Conservation (phyloP, 2,888 invertebrate genomes). For the Microctonus aethiopoides region DNA sequence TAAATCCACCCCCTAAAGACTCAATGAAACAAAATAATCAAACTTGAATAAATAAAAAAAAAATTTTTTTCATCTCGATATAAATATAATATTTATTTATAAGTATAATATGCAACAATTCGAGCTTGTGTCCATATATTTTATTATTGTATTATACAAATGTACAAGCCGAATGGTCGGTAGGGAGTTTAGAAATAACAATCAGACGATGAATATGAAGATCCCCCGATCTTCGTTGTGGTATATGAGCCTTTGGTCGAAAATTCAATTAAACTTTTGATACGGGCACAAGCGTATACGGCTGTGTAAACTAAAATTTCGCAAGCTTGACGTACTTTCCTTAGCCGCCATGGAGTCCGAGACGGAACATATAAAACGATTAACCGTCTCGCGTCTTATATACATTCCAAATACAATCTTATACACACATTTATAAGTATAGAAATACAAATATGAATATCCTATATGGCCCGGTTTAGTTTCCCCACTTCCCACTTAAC, state of each 20-base stretch:
- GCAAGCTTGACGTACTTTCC: slow-evolving; percentile 65
- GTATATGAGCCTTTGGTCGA: slow-evolving; percentile 53
- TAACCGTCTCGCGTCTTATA: slow-evolving; percentile 43
- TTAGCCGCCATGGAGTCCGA: slow-evolving; percentile 45
- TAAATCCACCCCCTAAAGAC: no score
- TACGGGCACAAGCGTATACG: slow-evolving; percentile 60
- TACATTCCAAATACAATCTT: slow-evolving; percentile 26
- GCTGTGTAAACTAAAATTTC: slow-evolving; percentile 68
- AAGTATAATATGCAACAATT: no score
- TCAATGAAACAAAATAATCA: no score
- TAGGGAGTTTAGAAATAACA: slow-evolving; percentile 37
- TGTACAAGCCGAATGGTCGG: slow-evolving; percentile 8
- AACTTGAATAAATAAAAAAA: no score
- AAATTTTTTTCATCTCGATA: no score
- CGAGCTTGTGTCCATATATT: no score
- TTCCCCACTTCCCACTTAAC: not conserved
- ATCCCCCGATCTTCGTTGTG: slow-evolving; percentile 60
- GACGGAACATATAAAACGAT: slow-evolving; percentile 55
- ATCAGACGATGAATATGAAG: slow-evolving; percentile 43
- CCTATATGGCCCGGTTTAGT: slow-evolving; percentile 35
- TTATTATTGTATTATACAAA: not conserved
- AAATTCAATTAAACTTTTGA: slow-evolving; percentile 68
- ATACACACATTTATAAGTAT: no score
- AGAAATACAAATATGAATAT: no score
- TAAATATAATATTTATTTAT: no score